Percentiles rank a stretch among this genome's conserved stretches.
phyloP scores from a whole-genome alignment of 2,113 vertebrate genomes.

The Hylia prasina region DNA sequence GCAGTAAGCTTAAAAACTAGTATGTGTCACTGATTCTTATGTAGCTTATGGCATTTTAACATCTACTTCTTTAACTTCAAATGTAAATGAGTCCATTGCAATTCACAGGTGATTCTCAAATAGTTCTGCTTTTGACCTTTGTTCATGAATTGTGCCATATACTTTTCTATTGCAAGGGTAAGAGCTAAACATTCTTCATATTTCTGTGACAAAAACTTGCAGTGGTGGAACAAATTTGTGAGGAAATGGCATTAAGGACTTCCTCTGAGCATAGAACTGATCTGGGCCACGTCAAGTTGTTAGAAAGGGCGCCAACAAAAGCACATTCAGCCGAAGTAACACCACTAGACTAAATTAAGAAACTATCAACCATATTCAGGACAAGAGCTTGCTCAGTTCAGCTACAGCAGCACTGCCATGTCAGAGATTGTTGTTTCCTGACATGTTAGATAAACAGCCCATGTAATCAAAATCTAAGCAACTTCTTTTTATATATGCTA shows the following conservation, averaged over 20 bases:
- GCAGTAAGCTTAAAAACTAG: slow-evolving; percentile 77
- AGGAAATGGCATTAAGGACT: not conserved
- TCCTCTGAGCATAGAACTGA: not conserved
- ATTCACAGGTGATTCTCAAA: not conserved
- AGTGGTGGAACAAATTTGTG: not conserved
- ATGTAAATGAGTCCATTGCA: not conserved
- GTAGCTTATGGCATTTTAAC: not conserved
- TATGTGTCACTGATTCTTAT: slow-evolving; percentile 45
- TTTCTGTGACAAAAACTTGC: not conserved
- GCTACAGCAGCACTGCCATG: not conserved
- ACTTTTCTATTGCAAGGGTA: not conserved
- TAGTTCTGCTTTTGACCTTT: not conserved
- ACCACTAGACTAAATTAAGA: not conserved
- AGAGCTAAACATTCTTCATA: not conserved
- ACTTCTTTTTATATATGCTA: not conserved
- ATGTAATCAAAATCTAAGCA: not conserved
- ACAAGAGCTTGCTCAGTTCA: not conserved
- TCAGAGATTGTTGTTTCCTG: not conserved
- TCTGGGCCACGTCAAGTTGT: not conserved
- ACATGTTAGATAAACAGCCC: not conserved
- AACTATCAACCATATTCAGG: not conserved
- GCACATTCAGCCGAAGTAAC: not conserved
- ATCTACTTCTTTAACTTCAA: not conserved
- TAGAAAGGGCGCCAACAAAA: not conserved
- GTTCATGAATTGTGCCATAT: not conserved